These are phyloP conservation scores for Pterois miles DNA, from an alignment of 2,797 vertebrate genomes.

Conservation along the genomic window DNA sequence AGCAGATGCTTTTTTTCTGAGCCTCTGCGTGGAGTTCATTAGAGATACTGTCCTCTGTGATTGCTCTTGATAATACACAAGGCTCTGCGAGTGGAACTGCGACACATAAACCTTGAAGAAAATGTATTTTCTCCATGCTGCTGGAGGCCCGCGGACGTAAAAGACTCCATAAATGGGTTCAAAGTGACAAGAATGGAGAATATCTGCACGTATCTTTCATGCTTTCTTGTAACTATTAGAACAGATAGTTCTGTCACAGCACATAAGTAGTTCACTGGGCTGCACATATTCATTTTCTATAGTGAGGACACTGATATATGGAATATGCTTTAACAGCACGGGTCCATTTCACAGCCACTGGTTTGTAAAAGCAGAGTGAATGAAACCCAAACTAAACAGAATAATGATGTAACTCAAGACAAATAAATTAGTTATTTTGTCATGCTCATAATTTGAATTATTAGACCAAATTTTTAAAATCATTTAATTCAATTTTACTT, in stretches of 20 bases:
- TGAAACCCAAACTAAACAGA: neutral
- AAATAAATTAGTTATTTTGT: conserved; percentile 18
- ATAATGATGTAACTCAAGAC: conserved; percentile 23
- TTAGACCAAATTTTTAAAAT: neutral
- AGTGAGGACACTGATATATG: conserved; percentile 67
- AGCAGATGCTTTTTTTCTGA: conserved; percentile 24
- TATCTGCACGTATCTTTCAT: conserved; percentile 47
- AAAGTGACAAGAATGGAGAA: conserved; percentile 62
- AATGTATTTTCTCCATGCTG: conserved; percentile 50
- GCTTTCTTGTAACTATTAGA: conserved; percentile 66
- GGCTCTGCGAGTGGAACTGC: conserved; percentile 34
- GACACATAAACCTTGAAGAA: conserved; percentile 53
- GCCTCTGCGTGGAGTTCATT: conserved; percentile 48
- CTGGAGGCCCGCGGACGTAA: conserved; percentile 6
- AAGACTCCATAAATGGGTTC: conserved; percentile 61
- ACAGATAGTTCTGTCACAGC: conserved; percentile 72
- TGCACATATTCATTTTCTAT: conserved; percentile 69
- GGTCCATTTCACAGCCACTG: conserved; percentile 55
- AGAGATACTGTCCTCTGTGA: conserved; percentile 52
- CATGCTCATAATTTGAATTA: neutral
- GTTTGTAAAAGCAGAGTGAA: conserved; percentile 21
- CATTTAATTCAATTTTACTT: neutral
- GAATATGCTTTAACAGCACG: conserved; percentile 51
- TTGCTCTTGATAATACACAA: conserved; percentile 43
- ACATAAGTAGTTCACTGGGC: conserved; percentile 62